These are phyloP conservation scores for Pelobates fuscus DNA, from an alignment of 2,113 vertebrate species.

Conservation along the genomic window DNA sequence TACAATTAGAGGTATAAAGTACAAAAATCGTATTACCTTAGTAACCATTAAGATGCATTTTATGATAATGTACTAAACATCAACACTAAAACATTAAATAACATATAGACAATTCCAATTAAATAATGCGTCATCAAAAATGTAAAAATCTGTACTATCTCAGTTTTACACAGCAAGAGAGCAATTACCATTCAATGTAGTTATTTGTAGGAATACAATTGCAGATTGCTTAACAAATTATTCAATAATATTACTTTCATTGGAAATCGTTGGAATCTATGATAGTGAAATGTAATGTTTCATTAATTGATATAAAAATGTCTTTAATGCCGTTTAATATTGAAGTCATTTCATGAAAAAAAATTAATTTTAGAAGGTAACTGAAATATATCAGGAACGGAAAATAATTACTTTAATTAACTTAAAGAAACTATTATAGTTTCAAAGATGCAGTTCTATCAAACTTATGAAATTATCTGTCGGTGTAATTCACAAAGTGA, in stretches of 20 bases:
- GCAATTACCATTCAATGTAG: not conserved
- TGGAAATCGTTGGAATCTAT: slow-evolving; percentile 6
- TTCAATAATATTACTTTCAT: not conserved
- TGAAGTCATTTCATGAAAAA: slow-evolving; percentile 20
- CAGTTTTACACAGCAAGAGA: not conserved
- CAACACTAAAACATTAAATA: too few relatives aligned
- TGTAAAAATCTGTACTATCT: not conserved
- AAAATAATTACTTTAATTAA: slow-evolving; percentile 41
- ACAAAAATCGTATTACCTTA: too few relatives aligned
- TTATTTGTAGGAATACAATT: not conserved
- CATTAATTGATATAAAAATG: slow-evolving; percentile 31
- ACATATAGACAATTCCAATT: not conserved
- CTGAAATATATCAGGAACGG: slow-evolving; percentile 35
- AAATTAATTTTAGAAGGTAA: slow-evolving; percentile 23
- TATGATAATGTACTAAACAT: too few relatives aligned
- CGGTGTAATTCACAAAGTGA: too few relatives aligned
- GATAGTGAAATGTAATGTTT: slow-evolving; percentile 6
- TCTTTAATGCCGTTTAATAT: slow-evolving; percentile 33
- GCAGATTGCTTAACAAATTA: not conserved
- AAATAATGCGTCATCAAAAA: slow-evolving; percentile 1
- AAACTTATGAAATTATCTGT: too few relatives aligned
- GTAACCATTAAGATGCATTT: too few relatives aligned
- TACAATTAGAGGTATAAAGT: too few relatives aligned
- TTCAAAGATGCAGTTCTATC: slow-evolving; percentile 15
- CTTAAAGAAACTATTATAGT: slow-evolving; percentile 40